phyloP scores from a whole-genome alignment of 2,113 vertebrate genomes.

The Syngnathus floridae region DNA sequence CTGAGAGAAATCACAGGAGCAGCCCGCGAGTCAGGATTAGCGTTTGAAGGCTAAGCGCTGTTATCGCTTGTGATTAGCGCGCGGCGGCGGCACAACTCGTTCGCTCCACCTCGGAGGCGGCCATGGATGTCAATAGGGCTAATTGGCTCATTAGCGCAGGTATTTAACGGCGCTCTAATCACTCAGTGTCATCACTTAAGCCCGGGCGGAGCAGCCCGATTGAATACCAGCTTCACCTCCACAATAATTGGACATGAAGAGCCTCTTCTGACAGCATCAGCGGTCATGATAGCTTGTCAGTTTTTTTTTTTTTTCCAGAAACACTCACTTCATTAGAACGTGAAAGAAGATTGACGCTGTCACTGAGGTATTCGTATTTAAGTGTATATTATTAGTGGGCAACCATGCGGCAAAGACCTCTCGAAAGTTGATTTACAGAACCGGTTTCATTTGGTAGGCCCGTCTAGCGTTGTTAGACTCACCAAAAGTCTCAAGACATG shows the following conservation, averaged over 20 bases:
- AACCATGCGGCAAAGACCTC: neutral
- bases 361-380: neutral
- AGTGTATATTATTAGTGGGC: neutral
- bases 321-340: neutral
- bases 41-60: constrained; percentile 64
- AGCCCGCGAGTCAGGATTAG: constrained; percentile 61
- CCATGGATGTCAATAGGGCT: constrained; percentile 67
- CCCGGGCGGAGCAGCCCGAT: constrained; percentile 54
- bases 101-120: constrained; percentile 67
- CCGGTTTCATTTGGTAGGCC: neutral
- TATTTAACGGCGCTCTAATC: constrained; percentile 69
- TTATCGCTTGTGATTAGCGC: constrained; percentile 69
- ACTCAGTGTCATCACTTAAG: constrained; percentile 67
- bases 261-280: constrained; percentile 27
- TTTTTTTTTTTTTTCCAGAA: neutral
- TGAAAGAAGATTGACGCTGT: neutral
- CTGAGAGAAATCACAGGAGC: constrained; percentile 51
- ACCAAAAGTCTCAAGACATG: neutral
- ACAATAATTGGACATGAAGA: constrained; percentile 23
- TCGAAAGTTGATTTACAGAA: neutral
- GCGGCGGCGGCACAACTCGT: constrained; percentile 32
- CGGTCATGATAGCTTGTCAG: constrained; percentile 11
- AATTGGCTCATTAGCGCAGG: constrained; percentile 71
- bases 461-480: neutral
- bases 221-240: constrained; percentile 52